Base-by-base conservation (phyloP, 2,888 invertebrate species). In the Sympetrum striolatum region DNA sequence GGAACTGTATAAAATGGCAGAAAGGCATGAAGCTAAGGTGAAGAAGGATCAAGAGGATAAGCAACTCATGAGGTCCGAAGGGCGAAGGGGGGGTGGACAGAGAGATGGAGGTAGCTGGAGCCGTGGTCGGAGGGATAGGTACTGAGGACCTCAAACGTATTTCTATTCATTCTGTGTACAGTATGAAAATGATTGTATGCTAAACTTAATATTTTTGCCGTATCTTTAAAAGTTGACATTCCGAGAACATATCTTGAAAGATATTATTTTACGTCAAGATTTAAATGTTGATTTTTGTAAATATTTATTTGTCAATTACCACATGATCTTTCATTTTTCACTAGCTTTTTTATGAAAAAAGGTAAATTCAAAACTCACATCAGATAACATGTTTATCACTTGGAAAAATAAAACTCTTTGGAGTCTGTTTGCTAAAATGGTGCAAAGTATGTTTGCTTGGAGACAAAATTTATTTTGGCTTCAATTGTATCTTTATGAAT, bases 1-100 rank as follows among this genome's bases (percentile, higher is more conserved):
- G 18, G 96, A 97, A 92, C 93, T 98, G 79, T 94, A 95, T 53
- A 93, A 95, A 31, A 98, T 98, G 98, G 96, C 97, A 0, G 94
- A 96, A 35, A 95, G 98, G 48, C 97, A 96, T 93, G 95, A 95
- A 39, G 95, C 95, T 0, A 96, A 96, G 96, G 96, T 96, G 92
- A 94, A 96, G 90, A 95, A 95, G 90, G 94, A 95, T 82, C 95
- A 95, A 0, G 94, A 94, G 18, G 96, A 96, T 91, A 94, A 94
- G 18, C 94, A 95, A 0, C 93, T 94, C 0, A 93, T 94, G 0
- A 93, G 94, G 0, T 92, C 94, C 0, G 93, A 94, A 2, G 92
- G 94, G 0, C 93, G 95, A n/a, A 91, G 93, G 22, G 93, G 93
- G 22, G 93, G 93, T 2, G 90, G 91, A 37, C 91, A 91, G 6